Percentiles rank a stretch among this genome's conserved stretches.
phyloP scores from a whole-genome alignment of 2,888 invertebrate genomes.

The Cynaeus angustus region DNA sequence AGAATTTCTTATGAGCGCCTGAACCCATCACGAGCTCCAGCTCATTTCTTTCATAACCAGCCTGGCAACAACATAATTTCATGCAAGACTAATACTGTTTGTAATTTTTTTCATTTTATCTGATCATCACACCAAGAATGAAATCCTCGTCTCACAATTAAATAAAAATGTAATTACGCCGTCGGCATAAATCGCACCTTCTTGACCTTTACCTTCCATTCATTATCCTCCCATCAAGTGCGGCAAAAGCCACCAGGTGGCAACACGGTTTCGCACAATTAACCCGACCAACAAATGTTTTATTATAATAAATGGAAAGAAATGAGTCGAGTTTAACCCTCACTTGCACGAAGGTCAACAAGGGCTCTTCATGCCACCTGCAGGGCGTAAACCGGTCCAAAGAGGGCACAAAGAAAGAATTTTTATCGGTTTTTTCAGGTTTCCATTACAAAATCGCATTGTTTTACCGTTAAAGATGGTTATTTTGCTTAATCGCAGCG shows the following conservation, averaged over 20 bases:
- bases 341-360: conserved; percentile 40
- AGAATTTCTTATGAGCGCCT: background rate
- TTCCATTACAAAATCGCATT: conserved; percentile 22
- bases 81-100: conserved; percentile 19
- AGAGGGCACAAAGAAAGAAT: conserved; percentile 33
- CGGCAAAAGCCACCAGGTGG: conserved; percentile 15
- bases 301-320: background rate
- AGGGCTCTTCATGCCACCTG: conserved; percentile 52
- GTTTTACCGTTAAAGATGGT: conserved; percentile 35
- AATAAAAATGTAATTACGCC: conserved; percentile 22
- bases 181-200: conserved; percentile 26
- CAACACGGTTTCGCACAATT: conserved; percentile 1
- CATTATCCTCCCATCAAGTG: background rate
- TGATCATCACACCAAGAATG: conserved; percentile 12
- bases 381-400: conserved; percentile 55
- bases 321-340: conserved; percentile 9
- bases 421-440: conserved; percentile 24
- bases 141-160: conserved; percentile 18
- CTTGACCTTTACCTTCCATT: conserved; percentile 25
- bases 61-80: conserved; percentile 24
- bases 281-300: background rate
- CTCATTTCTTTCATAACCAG: conserved; percentile 16
- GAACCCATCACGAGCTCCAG: conserved; percentile 7
- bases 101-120: conserved; percentile 15
- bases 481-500: conserved; percentile 14